Base-by-base conservation (phyloP, 2,888 invertebrate genomes). In the Lithophane semibrunnea region DNA sequence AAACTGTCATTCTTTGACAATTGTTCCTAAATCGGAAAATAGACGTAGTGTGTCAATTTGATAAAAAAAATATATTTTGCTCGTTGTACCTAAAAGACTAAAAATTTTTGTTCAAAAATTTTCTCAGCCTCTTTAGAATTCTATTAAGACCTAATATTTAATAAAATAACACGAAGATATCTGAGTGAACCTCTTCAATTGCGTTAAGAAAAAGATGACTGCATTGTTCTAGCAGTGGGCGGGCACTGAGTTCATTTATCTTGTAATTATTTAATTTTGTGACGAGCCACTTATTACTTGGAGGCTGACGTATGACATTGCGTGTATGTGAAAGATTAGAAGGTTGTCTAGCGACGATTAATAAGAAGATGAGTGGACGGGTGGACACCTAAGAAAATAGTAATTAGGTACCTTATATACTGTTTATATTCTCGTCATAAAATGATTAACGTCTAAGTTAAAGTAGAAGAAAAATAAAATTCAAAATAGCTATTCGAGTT, bases 241-340 rank as follows among this genome's bases (percentile, higher is more conserved):
- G 52, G 44, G 44, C 21, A 37, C 56, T 9, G 56, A 61, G 68
- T 49, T 61, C 44, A 81, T 80, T 80, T 68, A 80, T 64, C 68
- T 72, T 37, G 29, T 76, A 71, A 80, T 82, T 71, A 81, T 75
- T 75, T 56, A 47, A 84, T 80, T 72, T 80, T 52, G 24, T 56
- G 64, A 68, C n/a, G 16, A 54, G 60, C 16, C n/a, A 58, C 49
- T 56, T 42, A 4, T 75, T 80, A 61, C 56, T 67, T 71, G 47
- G 49, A 84, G 82, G 75, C 80, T 75, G 61, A 76, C 56, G 63
- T 37, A 80, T 71, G 82, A 83, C 72, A 81, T 85, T 83, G 80
- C 79, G 84, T 76, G 69, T 83, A 69, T 21, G 61, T 76, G 67
- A 76, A 75, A 63, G 56, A 75, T 75, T 52, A 83, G 29, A 63